Evolutionary conservation across 2,113 vertebrate species (phyloP).

Genomic region (Spea bombifrons): DNA sequence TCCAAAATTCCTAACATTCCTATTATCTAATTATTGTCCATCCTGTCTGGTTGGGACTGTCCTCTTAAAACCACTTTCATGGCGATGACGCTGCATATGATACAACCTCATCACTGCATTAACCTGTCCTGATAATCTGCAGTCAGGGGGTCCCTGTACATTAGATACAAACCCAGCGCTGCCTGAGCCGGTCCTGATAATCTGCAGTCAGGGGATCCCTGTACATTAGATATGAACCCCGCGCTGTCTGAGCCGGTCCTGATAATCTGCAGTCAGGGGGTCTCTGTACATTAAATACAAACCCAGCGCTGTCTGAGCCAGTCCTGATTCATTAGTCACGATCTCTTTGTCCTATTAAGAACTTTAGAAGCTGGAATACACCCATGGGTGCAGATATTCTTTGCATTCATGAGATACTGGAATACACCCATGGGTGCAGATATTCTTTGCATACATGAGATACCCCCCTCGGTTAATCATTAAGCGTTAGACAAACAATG

Average conservation of each 20-base stretch:
- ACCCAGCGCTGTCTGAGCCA: conserved; percentile 4
- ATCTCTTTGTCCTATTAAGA: no score
- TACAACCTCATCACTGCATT: neutral
- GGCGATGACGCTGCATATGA: neutral
- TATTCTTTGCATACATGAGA: no score
- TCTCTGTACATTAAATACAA: neutral
- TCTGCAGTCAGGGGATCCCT: neutral
- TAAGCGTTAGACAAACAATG: no score
- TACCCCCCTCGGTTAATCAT: no score
- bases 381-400: no score
- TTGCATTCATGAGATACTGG: no score
- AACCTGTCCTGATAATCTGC: neutral
- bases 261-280: conserved; percentile 1
- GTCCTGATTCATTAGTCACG: neutral
- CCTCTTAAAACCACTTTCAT: no score
- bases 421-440: no score
- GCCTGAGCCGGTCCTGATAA: neutral
- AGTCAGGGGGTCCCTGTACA: neutral
- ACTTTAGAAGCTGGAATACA: no score
- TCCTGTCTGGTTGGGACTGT: neutral
- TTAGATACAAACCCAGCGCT: neutral
- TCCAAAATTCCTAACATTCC: conserved; percentile 34
- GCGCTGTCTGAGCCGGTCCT: neutral
- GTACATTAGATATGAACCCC: neutral
- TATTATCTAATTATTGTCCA: conserved; percentile 5